These are phyloP conservation scores for Drosophila carrolli DNA, from an alignment of 1,140 invertebrate genomes.

Conservation along the genomic window DNA sequence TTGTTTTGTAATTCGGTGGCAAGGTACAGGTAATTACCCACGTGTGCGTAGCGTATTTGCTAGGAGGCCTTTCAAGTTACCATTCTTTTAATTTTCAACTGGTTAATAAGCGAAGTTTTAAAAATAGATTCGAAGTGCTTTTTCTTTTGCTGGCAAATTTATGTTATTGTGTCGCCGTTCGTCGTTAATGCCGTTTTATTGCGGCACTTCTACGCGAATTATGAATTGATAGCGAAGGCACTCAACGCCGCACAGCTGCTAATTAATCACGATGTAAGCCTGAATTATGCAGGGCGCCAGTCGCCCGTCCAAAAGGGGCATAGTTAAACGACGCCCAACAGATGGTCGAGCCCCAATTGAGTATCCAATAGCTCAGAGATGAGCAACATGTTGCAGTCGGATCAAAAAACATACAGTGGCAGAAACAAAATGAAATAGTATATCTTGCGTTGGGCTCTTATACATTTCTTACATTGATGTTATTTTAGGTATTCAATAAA, in stretches of 20 bases:
- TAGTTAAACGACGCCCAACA: conserved; percentile 50
- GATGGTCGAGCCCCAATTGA: conserved; percentile 38
- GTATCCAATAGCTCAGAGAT: conserved; percentile 25
- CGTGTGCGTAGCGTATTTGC: conserved; percentile 15
- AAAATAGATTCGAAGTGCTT: conserved; percentile 21
- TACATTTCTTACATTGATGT: too few relatives aligned
- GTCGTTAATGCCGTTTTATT: conserved; percentile 32
- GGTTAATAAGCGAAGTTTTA: conserved; percentile 22
- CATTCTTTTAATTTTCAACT: conserved; percentile 34
- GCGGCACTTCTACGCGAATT: conserved; percentile 37
- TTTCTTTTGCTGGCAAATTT: conserved; percentile 16
- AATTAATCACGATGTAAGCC: conserved; percentile 61
- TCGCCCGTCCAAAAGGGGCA: conserved; percentile 22
- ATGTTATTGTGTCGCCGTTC: conserved; percentile 30
- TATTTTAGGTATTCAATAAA: too few relatives aligned
- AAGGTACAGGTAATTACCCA: conserved; percentile 31
- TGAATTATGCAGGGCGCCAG: conserved; percentile 45
- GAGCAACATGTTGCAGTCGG: conserved; percentile 38
- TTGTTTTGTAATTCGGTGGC: conserved; percentile 7
- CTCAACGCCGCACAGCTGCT: conserved; percentile 43
- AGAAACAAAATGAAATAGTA: not conserved
- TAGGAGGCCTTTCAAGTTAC: conserved; percentile 9
- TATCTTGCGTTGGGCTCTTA: too few relatives aligned
- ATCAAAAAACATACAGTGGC: conserved; percentile 7
- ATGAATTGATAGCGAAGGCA: conserved; percentile 45